phyloP scores from a whole-genome alignment of 2,888 invertebrate genomes.

The Watsonalla cultraria region DNA sequence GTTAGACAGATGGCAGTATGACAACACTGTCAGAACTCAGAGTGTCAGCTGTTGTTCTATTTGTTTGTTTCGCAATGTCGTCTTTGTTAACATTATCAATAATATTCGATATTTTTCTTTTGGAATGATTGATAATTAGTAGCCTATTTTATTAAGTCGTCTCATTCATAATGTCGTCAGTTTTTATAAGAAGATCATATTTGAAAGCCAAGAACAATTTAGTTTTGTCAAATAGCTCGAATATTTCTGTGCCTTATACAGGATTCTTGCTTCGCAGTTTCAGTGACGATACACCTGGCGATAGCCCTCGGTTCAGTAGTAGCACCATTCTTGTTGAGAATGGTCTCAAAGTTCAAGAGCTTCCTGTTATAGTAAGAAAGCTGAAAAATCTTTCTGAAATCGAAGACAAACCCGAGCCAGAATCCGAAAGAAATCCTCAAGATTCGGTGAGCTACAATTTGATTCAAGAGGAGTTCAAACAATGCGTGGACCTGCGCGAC shows the following conservation, averaged over 20 bases:
- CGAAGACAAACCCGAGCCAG: slow-evolving; percentile 30
- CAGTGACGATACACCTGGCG: slow-evolving; percentile 49
- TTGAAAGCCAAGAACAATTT: slow-evolving; percentile 49
- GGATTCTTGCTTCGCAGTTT: slow-evolving; percentile 30
- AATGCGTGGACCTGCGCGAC: slow-evolving; percentile 61
- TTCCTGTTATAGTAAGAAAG: slow-evolving; percentile 81
- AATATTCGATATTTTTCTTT: too few species aligned
- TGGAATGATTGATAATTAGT: too few species aligned
- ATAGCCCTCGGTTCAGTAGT: slow-evolving; percentile 50
- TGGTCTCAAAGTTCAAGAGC: slow-evolving; percentile 82
- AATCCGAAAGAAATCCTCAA: slow-evolving; percentile 22
- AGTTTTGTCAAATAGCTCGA: slow-evolving; percentile 29
- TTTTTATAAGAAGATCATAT: slow-evolving; percentile 48
- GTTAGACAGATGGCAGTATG: too few species aligned
- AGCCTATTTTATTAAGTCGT: too few species aligned
- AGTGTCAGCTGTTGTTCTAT: neutral
- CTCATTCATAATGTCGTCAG: slow-evolving; percentile 22
- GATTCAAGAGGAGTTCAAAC: slow-evolving; percentile 67
- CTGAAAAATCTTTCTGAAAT: slow-evolving; percentile 59
- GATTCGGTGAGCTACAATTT: slow-evolving; percentile 56
- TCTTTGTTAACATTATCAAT: too few species aligned
- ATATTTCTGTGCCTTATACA: slow-evolving; percentile 20
- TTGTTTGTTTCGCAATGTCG: neutral
- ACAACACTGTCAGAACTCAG: too few species aligned
- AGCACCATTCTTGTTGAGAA: slow-evolving; percentile 82